phyloP scores from a whole-genome alignment of 30 jellyfish, hydroid and myxozoan genomes.

The Pelagia noctiluca region DNA sequence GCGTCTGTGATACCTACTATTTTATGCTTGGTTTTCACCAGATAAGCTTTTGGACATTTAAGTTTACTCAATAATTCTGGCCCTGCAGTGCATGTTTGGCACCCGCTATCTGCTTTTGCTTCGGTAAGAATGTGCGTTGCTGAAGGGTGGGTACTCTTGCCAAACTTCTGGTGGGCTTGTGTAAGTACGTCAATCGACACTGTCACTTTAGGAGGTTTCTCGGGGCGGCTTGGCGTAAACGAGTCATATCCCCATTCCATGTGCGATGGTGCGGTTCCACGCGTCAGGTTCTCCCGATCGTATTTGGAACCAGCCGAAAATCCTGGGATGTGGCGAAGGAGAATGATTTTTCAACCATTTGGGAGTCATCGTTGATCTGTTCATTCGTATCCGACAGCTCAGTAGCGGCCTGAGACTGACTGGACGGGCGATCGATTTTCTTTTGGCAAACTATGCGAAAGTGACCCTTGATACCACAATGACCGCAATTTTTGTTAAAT shows the following conservation, averaged over 20 bases:
- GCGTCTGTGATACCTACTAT: conserved; percentile 18
- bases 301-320: conserved; percentile 24
- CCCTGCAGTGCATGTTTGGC: conserved; percentile 45
- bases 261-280: conserved; percentile 2
- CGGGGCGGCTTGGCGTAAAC: background rate
- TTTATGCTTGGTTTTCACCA: conserved; percentile 28
- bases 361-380: background rate
- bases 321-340: conserved; percentile 24
- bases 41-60: conserved; percentile 7
- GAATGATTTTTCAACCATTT: background rate
- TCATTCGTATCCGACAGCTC: background rate
- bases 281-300: conserved; percentile 15
- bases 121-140: background rate
- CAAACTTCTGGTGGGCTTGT: background rate
- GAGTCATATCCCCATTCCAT: conserved; percentile 10
- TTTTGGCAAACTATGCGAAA: background rate
- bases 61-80: conserved; percentile 9
- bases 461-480: background rate
- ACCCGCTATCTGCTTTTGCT: conserved; percentile 39
- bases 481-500: background rate
- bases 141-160: background rate
- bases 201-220: background rate
- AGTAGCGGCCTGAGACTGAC: too few relatives aligned
- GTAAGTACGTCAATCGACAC: background rate
- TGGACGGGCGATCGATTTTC: too few relatives aligned